Percentiles rank a stretch among this genome's conserved stretches.
phyloP scores from a whole-genome alignment of 2,888 invertebrate genomes.

The Taphrorychus bicolor region DNA sequence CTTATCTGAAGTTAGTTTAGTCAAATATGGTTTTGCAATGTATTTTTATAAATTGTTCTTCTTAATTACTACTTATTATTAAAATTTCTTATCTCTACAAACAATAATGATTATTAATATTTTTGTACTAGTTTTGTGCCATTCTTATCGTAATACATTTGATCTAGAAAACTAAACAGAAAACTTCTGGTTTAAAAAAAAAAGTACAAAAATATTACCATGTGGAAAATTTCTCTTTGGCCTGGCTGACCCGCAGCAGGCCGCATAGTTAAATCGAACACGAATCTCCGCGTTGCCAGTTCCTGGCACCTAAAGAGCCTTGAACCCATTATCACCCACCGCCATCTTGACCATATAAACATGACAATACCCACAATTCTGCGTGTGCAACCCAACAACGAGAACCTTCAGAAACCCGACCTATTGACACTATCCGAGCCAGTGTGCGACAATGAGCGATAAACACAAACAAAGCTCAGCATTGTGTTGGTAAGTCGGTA shows the following conservation, averaged over 20 bases:
- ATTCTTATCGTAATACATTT: too few relatives aligned
- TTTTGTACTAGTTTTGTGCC: too few relatives aligned
- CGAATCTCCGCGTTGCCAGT: neutral
- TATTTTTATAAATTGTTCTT: too few relatives aligned
- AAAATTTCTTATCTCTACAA: too few relatives aligned
- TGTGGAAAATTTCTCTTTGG: neutral
- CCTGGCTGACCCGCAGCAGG: constrained; percentile 8
- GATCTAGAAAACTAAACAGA: too few relatives aligned
- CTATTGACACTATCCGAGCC: neutral
- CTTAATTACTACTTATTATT: too few relatives aligned
- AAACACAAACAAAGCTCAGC: too few relatives aligned
- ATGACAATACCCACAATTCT: neutral
- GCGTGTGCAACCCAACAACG: neutral
- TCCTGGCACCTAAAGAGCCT: neutral
- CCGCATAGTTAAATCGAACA: constrained; percentile 7
- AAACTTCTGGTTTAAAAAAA: neutral
- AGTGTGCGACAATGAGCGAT: neutral
- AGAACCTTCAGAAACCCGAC: neutral
- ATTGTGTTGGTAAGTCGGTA: too few relatives aligned
- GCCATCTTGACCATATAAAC: neutral
- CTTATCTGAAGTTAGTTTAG: too few relatives aligned
- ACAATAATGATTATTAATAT: too few relatives aligned
- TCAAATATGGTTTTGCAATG: too few relatives aligned
- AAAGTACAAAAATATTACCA: neutral
- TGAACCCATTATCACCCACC: constrained; percentile 3